Evolutionary conservation across 2,797 vertebrate genomes (phyloP).

Genomic region (Girardinus metallicus): DNA sequence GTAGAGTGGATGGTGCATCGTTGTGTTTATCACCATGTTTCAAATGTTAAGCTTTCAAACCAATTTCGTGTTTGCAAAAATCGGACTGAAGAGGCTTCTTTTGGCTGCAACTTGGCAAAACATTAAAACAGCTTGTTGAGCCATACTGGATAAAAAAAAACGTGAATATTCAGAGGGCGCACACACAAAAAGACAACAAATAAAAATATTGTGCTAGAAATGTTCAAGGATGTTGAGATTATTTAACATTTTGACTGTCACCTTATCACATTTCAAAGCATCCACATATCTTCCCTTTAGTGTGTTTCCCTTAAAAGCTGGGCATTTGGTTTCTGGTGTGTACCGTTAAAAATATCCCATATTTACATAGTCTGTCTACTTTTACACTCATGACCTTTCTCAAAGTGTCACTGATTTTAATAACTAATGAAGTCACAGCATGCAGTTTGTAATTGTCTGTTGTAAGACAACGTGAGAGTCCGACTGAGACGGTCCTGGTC

Average conservation of each 20-base stretch:
- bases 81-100: not conserved
- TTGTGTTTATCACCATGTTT: not conserved
- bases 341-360: not conserved
- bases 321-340: not conserved
- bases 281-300: not conserved
- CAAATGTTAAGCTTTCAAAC: not conserved
- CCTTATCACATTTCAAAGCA: not conserved
- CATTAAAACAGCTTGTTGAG: conserved; percentile 4
- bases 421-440: not conserved
- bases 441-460: not conserved
- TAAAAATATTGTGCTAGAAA: not conserved
- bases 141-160: not conserved
- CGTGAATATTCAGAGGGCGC: conserved; percentile 1
- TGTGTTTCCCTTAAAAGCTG: not conserved
- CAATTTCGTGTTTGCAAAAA: not conserved
- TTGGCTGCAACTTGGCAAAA: not conserved
- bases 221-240: not conserved
- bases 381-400: not conserved
- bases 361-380: not conserved
- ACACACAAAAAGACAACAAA: not conserved
- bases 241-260: not conserved
- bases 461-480: not conserved
- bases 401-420: not conserved
- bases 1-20: not conserved
- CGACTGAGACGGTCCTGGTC: not conserved